Base-by-base conservation (phyloP, 2,888 invertebrate genomes). In the Eulithis testata region DNA sequence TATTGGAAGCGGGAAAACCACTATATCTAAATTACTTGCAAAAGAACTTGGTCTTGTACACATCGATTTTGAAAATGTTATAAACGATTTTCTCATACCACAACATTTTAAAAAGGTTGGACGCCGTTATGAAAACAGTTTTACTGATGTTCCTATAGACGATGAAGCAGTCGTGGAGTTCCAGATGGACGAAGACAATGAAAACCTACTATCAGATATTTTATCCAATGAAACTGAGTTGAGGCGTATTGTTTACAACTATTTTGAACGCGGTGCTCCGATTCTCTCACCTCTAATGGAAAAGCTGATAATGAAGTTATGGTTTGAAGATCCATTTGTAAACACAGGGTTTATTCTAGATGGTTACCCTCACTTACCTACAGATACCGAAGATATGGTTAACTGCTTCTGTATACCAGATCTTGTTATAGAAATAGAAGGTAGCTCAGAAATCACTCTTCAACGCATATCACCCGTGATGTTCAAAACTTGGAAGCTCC, bases 341-440 rank as follows among this genome's bases (percentile, higher is more conserved):
- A 75, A 79, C 4, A 84, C 82, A 14, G 95, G 95, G 5, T 89
- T 95, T 77, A 87, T 95, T 49, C 78, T 96, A 47, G 95, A 95
- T 79, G 95, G 94, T 59, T 95, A 94, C 84, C 96, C 96, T 8
- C 94, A 89, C 79, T 81, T 94, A 65, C 80, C 90, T 6, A 82
- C 85, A 56, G 95, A 95, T 79, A 78, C 94, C 3, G 89, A 94
- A 69, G 87, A 91, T 47, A 94, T 95, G 90, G 65, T 88, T 5
- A 75, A 88, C 31, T 82, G 87, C 72, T 91, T 82, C 76, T 88
- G 92, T 44, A 89, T 95, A 58, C 95, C 96, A 0, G 95, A 95
- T 80, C 73, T 95, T 60, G 79, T 95, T 8, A 81, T 95, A 51
- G 91, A 94, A 78, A 76, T 95, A 67, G 85, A 89, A 68, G 84